These are phyloP conservation scores for Drosophila melanosoma DNA, from an alignment of 2,888 invertebrate genomes.

Conservation along the genomic window DNA sequence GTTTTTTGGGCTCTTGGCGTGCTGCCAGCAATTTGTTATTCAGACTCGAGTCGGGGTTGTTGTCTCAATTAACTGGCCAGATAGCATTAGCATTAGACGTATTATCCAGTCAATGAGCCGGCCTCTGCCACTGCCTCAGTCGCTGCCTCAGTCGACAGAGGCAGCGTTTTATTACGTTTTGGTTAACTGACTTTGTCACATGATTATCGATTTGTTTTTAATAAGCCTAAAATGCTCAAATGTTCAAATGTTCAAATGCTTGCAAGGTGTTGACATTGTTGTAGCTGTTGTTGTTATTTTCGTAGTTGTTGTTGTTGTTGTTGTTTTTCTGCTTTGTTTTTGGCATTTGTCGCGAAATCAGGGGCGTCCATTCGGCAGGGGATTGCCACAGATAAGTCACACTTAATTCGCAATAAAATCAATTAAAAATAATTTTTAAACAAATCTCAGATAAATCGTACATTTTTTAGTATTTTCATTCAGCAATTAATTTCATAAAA, in stretches of 20 bases:
- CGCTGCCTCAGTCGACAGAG: constrained; percentile 7
- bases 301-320: too few species aligned
- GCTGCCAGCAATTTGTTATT: constrained; percentile 28
- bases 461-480: neutral
- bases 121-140: neutral
- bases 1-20: constrained; percentile 8
- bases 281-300: too few species aligned
- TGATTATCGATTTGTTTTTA: constrained; percentile 70
- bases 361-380: constrained; percentile 26
- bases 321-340: constrained; percentile 11
- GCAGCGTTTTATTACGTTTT: constrained; percentile 17
- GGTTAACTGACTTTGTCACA: constrained; percentile 52
- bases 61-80: constrained; percentile 55
- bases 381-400: neutral
- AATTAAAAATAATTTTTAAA: neutral
- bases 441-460: neutral
- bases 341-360: constrained; percentile 19
- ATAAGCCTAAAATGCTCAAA: constrained; percentile 57
- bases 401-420: neutral
- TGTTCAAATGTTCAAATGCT: constrained; percentile 35
- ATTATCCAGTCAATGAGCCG: constrained; percentile 55
- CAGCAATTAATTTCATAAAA: neutral
- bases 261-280: too few species aligned
- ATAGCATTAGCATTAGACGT: constrained; percentile 48
- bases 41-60: constrained; percentile 16